Percentiles rank a stretch among this genome's conserved stretches.
Evolutionary conservation across 37 sponge, comb jelly and placozoan species (phyloP).

Genomic region (Aplysina aerophoba): DNA sequence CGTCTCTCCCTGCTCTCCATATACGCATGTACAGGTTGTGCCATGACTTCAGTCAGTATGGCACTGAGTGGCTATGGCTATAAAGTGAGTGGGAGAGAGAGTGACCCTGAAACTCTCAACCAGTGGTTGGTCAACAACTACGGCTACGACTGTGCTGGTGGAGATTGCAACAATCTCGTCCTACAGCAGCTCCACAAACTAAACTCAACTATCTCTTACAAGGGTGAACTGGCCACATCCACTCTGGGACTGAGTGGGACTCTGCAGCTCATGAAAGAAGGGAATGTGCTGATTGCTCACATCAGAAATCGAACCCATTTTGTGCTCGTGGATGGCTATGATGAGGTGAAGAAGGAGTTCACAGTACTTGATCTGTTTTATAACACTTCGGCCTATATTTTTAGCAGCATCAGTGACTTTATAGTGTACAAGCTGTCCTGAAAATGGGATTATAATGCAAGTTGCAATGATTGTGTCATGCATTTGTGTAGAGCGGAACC

Average conservation of each 20-base stretch:
- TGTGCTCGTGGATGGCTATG: constrained; percentile 36
- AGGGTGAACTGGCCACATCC: not conserved
- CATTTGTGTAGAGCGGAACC: too few relatives aligned
- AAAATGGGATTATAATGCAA: too few relatives aligned
- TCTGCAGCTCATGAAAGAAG: not conserved
- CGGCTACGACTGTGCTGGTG: constrained; percentile 27
- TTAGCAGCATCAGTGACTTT: constrained; percentile 16
- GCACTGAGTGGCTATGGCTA: constrained; percentile 36
- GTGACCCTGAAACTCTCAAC: constrained; percentile 38
- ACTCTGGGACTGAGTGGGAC: not conserved
- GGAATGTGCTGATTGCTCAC: constrained; percentile 18
- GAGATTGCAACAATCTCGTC: constrained; percentile 28
- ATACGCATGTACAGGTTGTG: too few relatives aligned
- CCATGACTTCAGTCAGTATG: constrained; percentile 39
- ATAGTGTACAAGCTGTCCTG: constrained; percentile 9
- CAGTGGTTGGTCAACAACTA: constrained; percentile 34
- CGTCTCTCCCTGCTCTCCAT: too few relatives aligned
- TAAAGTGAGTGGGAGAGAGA: not conserved
- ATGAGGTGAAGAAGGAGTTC: not conserved
- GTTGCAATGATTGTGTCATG: too few relatives aligned
- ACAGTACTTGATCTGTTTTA: constrained; percentile 17
- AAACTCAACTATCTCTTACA: not conserved
- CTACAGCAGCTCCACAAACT: not conserved
- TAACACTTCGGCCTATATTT: not conserved
- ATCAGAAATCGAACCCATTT: constrained; percentile 43